A percentile compares a stretch with the other conserved stretches of the same genome.
These are phyloP conservation scores for Equus przewalskii DNA, from an alignment of 2,113 vertebrate species.

Conservation along the genomic window DNA sequence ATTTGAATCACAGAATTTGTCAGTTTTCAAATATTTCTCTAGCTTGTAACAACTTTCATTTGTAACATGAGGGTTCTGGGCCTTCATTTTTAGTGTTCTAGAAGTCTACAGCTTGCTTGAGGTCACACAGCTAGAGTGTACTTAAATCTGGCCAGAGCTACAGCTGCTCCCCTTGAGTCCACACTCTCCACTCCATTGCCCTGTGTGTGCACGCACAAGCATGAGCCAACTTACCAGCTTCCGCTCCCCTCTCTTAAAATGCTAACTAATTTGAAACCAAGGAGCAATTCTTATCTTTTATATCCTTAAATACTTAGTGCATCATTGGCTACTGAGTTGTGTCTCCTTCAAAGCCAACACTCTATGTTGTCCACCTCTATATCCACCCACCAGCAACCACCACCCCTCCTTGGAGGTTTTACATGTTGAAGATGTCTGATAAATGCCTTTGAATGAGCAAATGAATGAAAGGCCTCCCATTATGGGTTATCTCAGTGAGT, in stretches of 20 bases:
- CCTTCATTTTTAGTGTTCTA: background rate
- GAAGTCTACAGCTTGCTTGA: background rate
- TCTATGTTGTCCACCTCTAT: background rate
- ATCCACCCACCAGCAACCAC: background rate
- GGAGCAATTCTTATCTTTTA: background rate
- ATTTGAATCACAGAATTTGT: background rate
- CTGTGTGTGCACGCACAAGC: accelerated
- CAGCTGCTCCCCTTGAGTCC: background rate
- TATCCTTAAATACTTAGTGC: background rate
- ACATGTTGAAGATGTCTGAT: background rate
- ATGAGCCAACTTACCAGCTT: no score
- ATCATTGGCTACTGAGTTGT: background rate
- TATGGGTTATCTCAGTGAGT: background rate
- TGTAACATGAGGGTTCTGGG: background rate
- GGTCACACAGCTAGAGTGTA: background rate
- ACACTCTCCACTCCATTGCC: background rate
- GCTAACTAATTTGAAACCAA: background rate
- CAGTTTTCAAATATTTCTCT: constrained; percentile 52
- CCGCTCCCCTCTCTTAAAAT: background rate
- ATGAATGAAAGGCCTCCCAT: background rate
- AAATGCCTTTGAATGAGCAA: background rate
- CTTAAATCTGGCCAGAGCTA: background rate
- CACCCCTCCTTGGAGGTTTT: background rate
- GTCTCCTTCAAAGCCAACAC: background rate
- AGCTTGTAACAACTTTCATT: background rate